Evolutionary conservation across 2,797 vertebrate genomes (phyloP).

Genomic region (Sebastes miniatus): DNA sequence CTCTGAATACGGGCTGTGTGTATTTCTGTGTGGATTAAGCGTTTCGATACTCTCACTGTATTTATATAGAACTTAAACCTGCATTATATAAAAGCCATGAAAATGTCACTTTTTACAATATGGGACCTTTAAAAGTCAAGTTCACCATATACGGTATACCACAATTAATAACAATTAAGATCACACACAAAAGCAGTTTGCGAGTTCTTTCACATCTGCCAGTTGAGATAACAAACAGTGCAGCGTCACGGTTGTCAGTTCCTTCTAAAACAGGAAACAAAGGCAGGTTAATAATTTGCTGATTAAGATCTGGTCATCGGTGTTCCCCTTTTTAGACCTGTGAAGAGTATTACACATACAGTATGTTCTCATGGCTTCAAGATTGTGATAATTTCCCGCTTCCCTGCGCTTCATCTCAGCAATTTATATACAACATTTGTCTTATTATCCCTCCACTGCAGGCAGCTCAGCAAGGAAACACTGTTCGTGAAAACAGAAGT

Average conservation of each 20-base stretch:
- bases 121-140: neutral
- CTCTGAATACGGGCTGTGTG: no score
- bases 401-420: no score
- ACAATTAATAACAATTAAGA: neutral
- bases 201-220: neutral
- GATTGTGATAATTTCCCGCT: neutral
- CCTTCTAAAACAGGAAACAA: constrained; percentile 27
- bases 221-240: constrained; percentile 16
- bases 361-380: neutral
- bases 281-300: neutral
- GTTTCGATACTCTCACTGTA: no score
- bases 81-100: no score
- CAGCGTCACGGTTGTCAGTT: neutral
- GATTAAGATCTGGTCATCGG: neutral
- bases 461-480: neutral
- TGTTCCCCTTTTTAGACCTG: constrained; percentile 27
- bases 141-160: neutral
- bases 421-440: neutral
- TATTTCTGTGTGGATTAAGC: no score
- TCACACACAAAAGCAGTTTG: neutral
- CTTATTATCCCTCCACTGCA: neutral
- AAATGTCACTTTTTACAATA: no score
- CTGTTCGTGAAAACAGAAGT: neutral
- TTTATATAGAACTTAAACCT: no score
- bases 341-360: neutral